Evolutionary conservation across 2,113 vertebrate species (phyloP).

Genomic region (Scomber scombrus): DNA sequence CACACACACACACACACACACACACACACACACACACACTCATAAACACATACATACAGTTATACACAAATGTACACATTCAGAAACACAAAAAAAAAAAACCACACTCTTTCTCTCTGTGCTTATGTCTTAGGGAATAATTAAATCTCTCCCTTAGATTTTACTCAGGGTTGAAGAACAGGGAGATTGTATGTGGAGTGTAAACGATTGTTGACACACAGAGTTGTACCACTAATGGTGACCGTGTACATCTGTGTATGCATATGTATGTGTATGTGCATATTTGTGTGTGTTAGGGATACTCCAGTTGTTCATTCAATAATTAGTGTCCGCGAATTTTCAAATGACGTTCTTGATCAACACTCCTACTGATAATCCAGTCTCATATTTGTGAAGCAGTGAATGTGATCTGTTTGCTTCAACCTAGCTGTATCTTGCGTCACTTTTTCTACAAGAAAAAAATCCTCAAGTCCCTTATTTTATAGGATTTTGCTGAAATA

Average conservation of each 20-base stretch:
- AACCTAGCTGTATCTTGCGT: conserved; percentile 39
- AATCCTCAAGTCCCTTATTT: conserved; percentile 49
- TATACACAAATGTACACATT: conserved; percentile 40
- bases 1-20: conserved; percentile 3
- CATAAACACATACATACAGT: not conserved
- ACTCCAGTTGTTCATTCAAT: conserved; percentile 42
- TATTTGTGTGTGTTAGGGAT: conserved; percentile 52
- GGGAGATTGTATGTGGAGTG: conserved; percentile 79
- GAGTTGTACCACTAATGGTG: conserved; percentile 50
- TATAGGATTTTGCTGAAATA: conserved; percentile 54
- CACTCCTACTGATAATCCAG: not conserved
- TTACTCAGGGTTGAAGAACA: conserved; percentile 88
- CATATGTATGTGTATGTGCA: conserved; percentile 49
- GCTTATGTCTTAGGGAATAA: conserved; percentile 80
- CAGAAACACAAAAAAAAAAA: conserved; percentile 25
- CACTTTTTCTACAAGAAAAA: conserved; percentile 59
- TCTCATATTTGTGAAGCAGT: conserved; percentile 43
- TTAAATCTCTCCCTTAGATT: conserved; percentile 84
- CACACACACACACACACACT: conserved; percentile 6
- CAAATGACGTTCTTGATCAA: conserved; percentile 38
- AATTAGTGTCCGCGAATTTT: conserved; percentile 39
- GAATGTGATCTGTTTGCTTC: conserved; percentile 49
- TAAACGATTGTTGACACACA: conserved; percentile 51
- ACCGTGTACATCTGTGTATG: conserved; percentile 63
- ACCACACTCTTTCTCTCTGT: conserved; percentile 77